phyloP scores from a whole-genome alignment of 2,888 invertebrate genomes.

The Chrysolina americana region DNA sequence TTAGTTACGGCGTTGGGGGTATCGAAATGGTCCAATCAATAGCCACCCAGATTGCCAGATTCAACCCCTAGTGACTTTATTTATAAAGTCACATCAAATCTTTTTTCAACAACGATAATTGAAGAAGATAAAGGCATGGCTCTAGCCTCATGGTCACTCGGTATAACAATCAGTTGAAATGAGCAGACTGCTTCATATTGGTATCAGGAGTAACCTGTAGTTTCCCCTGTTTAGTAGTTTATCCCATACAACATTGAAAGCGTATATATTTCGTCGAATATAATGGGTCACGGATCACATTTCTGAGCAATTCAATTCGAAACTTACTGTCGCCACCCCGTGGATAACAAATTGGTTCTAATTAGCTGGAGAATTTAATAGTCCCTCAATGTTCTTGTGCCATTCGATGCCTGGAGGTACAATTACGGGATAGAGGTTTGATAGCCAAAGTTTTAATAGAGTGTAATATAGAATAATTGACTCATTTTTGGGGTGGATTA shows the following conservation, averaged over 20 bases:
- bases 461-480: neutral
- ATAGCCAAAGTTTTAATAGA: neutral
- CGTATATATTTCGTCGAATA: neutral
- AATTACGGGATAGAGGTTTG: neutral
- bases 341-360: slow-evolving; percentile 4
- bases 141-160: too few species aligned
- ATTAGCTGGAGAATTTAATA: neutral
- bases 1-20: too few species aligned
- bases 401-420: neutral
- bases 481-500: neutral
- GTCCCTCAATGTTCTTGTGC: neutral
- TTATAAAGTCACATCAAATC: too few species aligned
- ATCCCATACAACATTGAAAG: neutral
- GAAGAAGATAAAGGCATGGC: too few species aligned
- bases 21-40: too few species aligned
- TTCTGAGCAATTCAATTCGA: neutral
- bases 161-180: too few species aligned
- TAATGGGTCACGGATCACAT: neutral
- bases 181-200: too few species aligned
- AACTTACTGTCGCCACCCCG: neutral
- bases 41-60: too few species aligned
- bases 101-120: too few species aligned
- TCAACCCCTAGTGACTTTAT: too few species aligned
- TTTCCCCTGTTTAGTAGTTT: neutral
- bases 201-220: neutral